Evolutionary conservation across 1,140 invertebrate genomes (phyloP).

Genomic region (Brevipalpus yothersi): DNA sequence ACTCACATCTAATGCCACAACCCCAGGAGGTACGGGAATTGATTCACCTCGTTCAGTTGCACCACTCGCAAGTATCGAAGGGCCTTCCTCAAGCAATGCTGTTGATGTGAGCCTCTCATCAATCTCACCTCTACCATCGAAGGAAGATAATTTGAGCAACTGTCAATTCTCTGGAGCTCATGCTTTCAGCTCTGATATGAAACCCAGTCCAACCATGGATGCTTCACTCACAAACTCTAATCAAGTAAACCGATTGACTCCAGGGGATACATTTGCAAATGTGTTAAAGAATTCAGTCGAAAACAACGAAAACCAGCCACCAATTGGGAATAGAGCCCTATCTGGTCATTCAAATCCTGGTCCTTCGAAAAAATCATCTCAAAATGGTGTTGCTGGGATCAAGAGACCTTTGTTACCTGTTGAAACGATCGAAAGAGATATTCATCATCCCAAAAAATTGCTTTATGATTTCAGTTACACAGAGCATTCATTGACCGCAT

Average conservation of each 20-base stretch:
- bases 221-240: not conserved
- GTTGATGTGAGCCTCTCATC: not conserved
- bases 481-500: conserved; percentile 1
- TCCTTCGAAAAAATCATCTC: not conserved
- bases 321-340: not conserved
- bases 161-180: not conserved
- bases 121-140: conserved; percentile 1
- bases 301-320: not conserved
- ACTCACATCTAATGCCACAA: conserved; percentile 3
- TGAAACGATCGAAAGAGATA: not conserved
- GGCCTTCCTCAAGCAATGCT: not conserved
- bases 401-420: conserved; percentile 1
- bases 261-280: not conserved
- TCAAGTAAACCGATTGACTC: not conserved
- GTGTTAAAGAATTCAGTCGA: not conserved
- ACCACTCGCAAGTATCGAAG: not conserved
- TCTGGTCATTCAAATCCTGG: not conserved
- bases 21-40: conserved; percentile 1
- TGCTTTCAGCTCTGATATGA: not conserved
- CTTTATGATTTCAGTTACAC: conserved; percentile 10
- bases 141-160: not conserved
- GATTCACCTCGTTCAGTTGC: conserved; percentile 5
- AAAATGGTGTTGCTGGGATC: not conserved
- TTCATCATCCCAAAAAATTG: not conserved
- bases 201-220: not conserved